phyloP scores from a whole-genome alignment of 2,113 vertebrate genomes.

The Sterna hirundo region DNA sequence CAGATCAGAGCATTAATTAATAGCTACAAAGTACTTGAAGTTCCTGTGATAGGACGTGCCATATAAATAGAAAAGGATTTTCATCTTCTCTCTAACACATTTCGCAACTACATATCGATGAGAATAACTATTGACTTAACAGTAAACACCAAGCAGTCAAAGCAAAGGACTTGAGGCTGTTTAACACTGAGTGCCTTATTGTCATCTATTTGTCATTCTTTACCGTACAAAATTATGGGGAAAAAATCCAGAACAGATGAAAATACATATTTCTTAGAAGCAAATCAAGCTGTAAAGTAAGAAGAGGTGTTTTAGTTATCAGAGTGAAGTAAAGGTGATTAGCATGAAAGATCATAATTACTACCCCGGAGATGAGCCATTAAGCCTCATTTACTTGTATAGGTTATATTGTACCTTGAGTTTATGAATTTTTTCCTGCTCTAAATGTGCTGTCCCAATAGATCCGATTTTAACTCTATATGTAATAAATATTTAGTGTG shows the following conservation, averaged over 20 bases:
- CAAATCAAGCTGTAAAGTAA: not conserved
- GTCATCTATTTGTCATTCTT: not conserved
- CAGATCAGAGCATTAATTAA: not conserved
- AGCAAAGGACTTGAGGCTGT: not conserved
- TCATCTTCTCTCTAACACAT: not conserved
- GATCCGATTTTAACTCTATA: not conserved
- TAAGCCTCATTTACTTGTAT: not conserved
- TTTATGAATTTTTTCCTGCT: constrained; percentile 4
- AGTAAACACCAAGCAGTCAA: not conserved
- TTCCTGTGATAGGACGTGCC: not conserved
- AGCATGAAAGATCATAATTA: not conserved
- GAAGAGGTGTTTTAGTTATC: not conserved
- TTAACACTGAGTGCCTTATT: not conserved
- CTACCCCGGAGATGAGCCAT: not conserved
- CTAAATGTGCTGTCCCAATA: not conserved
- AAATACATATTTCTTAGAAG: not conserved
- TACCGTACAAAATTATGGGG: not conserved
- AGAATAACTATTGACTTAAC: not conserved
- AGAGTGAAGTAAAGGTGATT: not conserved
- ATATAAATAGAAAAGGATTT: not conserved
- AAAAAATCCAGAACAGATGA: not conserved
- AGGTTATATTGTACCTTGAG: not conserved
- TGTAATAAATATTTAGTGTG: not conserved
- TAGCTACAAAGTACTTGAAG: not conserved
- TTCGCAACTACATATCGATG: not conserved